phyloP scores from a whole-genome alignment of 1,140 invertebrate species.

The Bombus difficillimus region DNA sequence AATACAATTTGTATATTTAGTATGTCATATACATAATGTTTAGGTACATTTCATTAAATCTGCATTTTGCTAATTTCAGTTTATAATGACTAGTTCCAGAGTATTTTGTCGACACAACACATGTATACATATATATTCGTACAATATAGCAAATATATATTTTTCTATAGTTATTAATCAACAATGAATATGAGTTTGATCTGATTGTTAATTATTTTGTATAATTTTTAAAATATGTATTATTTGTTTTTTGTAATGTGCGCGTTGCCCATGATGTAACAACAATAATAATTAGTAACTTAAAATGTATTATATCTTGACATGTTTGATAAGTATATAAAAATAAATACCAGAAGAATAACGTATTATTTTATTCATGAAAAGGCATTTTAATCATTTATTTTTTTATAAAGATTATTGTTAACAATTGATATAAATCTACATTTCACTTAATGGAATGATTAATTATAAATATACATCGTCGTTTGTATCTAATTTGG shows the following conservation, averaged over 20 bases:
- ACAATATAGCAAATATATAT: conserved; percentile 51
- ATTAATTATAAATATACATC: no score
- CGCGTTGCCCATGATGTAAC: conserved; percentile 1
- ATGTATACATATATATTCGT: conserved; percentile 22
- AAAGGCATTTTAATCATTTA: not conserved
- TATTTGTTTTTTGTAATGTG: conserved; percentile 38
- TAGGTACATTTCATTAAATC: conserved; percentile 10
- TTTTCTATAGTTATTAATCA: conserved; percentile 54
- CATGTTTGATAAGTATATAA: conserved; percentile 11
- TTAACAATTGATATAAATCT: not conserved
- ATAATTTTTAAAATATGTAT: conserved; percentile 12
- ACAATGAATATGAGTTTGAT: conserved; percentile 35
- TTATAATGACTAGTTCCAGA: not conserved
- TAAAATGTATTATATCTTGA: conserved; percentile 12
- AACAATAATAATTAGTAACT: not conserved
- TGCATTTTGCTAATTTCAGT: conserved; percentile 7
- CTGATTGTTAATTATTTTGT: conserved; percentile 44
- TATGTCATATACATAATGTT: not conserved
- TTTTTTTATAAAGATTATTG: not conserved
- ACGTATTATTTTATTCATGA: conserved; percentile 1
- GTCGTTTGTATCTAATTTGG: not conserved
- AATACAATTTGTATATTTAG: conserved; percentile 14
- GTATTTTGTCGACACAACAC: not conserved
- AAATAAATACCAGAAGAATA: conserved; percentile 12
- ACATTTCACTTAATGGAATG: no score